Conservation (phyloP, 1,140 invertebrate species). For the Drosophila carrolli region DNA sequence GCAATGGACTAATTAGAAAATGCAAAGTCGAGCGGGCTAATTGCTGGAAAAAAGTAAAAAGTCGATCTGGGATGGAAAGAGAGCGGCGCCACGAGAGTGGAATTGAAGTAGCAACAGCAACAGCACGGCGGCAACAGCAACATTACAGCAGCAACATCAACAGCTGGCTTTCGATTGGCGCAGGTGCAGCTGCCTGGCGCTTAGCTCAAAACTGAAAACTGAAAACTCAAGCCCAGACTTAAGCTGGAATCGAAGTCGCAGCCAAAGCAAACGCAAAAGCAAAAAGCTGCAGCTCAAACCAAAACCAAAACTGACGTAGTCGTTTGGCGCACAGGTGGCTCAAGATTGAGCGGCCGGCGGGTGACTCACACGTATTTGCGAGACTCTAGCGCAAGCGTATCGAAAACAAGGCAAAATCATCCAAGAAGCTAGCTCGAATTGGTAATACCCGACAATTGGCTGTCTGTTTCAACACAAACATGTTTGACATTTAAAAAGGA, state of each 20-base stretch:
- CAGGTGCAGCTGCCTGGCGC: constrained; percentile 71
- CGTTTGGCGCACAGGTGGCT: constrained; percentile 70
- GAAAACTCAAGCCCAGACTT: constrained; percentile 27
- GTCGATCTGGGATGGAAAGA: constrained; percentile 48
- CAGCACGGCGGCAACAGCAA: constrained; percentile 9
- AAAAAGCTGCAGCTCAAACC: constrained; percentile 2
- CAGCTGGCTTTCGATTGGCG: constrained; percentile 73
- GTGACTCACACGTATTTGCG: constrained; percentile 44
- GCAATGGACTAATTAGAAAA: constrained; percentile 76
- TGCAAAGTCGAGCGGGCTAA: constrained; percentile 55
- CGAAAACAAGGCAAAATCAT: constrained; percentile 25
- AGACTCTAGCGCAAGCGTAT: constrained; percentile 34
- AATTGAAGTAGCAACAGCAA: constrained; percentile 39
- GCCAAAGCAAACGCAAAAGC: constrained; percentile 33
- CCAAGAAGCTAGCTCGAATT: neutral
- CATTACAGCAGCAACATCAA: constrained; percentile 24
- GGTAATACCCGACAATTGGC: constrained; percentile 9
- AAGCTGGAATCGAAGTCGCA: constrained; percentile 22
- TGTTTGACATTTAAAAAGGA: neutral
- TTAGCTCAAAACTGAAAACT: constrained; percentile 44
- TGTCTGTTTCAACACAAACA: no score
- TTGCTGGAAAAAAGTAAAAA: constrained; percentile 63
- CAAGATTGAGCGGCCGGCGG: constrained; percentile 45
- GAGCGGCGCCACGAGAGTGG: constrained; percentile 55
- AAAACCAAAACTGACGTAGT: constrained; percentile 49